Evolutionary conservation across 2,888 invertebrate genomes (phyloP).

Genomic region (Masnerella sp.): DNA sequence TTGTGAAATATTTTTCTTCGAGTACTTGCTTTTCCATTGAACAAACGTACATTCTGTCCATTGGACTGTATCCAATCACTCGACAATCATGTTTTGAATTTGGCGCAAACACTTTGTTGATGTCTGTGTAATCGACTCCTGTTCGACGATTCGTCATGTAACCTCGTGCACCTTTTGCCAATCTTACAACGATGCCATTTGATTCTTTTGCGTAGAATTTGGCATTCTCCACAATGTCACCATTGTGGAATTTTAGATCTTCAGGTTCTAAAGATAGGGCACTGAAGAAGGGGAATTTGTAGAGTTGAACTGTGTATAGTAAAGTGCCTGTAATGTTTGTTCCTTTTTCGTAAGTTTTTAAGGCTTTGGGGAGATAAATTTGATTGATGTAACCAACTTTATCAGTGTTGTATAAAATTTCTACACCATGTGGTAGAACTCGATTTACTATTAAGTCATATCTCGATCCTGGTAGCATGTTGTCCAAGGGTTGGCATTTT

Average conservation of each 20-base stretch:
- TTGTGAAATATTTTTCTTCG: conserved; percentile 80
- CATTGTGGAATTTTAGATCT: conserved; percentile 78
- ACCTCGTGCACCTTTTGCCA: conserved; percentile 68
- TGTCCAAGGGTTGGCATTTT: conserved; percentile 75
- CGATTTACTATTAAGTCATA: conserved; percentile 75
- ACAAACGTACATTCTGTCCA: conserved; percentile 84
- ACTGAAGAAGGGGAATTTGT: conserved; percentile 84
- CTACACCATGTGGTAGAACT: conserved; percentile 77
- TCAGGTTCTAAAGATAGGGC: conserved; percentile 70
- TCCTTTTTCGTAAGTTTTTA: conserved; percentile 65
- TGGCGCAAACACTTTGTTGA: conserved; percentile 77
- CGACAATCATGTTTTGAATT: conserved; percentile 79
- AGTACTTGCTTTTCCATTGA: conserved; percentile 81
- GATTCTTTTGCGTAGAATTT: conserved; percentile 78
- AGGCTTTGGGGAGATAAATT: conserved; percentile 66
- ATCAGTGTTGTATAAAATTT: conserved; percentile 77
- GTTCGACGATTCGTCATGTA: conserved; percentile 71
- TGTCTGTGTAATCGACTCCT: conserved; percentile 72
- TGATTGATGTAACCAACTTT: conserved; percentile 77
- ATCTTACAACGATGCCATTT: conserved; percentile 75
- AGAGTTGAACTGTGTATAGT: conserved; percentile 83
- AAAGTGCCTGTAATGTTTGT: conserved; percentile 73
- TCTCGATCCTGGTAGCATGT: conserved; percentile 76
- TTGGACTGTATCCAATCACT: conserved; percentile 82
- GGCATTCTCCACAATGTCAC: conserved; percentile 81